phyloP scores from a whole-genome alignment of 2,888 invertebrate genomes.

The Drosophila eohydei region DNA sequence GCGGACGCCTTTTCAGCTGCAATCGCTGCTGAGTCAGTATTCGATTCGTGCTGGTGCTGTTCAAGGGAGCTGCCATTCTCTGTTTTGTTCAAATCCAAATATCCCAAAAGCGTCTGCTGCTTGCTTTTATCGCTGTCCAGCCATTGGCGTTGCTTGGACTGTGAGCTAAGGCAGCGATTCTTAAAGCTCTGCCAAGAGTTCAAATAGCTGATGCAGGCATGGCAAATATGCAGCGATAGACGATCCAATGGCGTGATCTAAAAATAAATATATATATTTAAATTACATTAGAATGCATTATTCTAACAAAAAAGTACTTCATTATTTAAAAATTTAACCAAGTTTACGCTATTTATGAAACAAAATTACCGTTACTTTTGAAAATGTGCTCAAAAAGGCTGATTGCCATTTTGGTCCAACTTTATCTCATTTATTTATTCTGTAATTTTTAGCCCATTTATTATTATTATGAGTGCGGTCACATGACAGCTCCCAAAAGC shows the following conservation, averaged over 20 bases:
- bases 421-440: not conserved
- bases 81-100: constrained; percentile 68
- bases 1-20: constrained; percentile 56
- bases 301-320: not conserved
- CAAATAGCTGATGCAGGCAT: constrained; percentile 85
- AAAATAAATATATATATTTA: constrained; percentile 32
- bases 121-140: constrained; percentile 74
- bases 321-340: not conserved
- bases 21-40: constrained; percentile 37
- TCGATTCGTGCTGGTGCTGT: constrained; percentile 52
- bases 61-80: constrained; percentile 57
- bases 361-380: not conserved
- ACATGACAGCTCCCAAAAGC: not conserved
- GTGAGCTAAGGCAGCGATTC: constrained; percentile 84
- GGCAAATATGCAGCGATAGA: constrained; percentile 84
- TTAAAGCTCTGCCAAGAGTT: constrained; percentile 86
- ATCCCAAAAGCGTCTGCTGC: constrained; percentile 54
- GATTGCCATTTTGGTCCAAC: not conserved
- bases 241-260: constrained; percentile 83
- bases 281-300: not conserved
- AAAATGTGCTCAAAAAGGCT: not conserved
- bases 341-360: not conserved
- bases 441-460: not conserved
- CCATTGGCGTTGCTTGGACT: constrained; percentile 84
- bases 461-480: not conserved